These are phyloP conservation scores for Seira musarum DNA, from an alignment of 2,888 invertebrate genomes.

Conservation along the genomic window DNA sequence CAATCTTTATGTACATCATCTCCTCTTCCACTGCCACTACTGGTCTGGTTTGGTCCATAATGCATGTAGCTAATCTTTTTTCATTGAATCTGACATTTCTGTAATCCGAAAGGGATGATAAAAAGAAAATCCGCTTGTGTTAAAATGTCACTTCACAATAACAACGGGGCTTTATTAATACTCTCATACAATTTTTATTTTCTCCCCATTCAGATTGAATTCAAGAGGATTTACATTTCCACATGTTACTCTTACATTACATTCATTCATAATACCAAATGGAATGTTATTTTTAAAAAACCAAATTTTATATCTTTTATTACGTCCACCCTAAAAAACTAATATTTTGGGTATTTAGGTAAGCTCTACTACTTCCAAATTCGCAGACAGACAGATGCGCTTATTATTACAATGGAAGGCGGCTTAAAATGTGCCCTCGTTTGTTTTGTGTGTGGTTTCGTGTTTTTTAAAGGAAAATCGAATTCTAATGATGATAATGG, in stretches of 20 bases:
- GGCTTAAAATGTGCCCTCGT: too few relatives aligned
- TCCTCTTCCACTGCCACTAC: background rate
- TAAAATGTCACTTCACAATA: conserved; percentile 68
- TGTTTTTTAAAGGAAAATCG: background rate
- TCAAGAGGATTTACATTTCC: too few relatives aligned
- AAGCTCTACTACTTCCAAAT: conserved; percentile 29
- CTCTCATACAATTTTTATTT: conserved; percentile 38
- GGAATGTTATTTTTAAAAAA: background rate
- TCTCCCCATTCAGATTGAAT: conserved; percentile 1
- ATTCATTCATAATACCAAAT: background rate
- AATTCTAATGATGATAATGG: background rate
- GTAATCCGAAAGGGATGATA: conserved; percentile 65
- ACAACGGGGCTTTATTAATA: conserved; percentile 19
- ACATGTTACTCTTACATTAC: too few relatives aligned
- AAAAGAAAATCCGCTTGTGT: conserved; percentile 69
- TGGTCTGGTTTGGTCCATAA: conserved; percentile 59
- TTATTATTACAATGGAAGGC: too few relatives aligned
- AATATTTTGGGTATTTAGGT: conserved; percentile 21
- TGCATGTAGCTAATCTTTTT: conserved; percentile 68
- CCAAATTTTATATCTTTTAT: background rate
- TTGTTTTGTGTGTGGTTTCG: background rate
- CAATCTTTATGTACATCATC: background rate
- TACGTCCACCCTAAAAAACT: background rate
- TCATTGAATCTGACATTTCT: conserved; percentile 68
- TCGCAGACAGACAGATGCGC: conserved; percentile 27